These are phyloP conservation scores for Oscheius myriophilus DNA, from an alignment of 2,888 invertebrate species.

Conservation along the genomic window DNA sequence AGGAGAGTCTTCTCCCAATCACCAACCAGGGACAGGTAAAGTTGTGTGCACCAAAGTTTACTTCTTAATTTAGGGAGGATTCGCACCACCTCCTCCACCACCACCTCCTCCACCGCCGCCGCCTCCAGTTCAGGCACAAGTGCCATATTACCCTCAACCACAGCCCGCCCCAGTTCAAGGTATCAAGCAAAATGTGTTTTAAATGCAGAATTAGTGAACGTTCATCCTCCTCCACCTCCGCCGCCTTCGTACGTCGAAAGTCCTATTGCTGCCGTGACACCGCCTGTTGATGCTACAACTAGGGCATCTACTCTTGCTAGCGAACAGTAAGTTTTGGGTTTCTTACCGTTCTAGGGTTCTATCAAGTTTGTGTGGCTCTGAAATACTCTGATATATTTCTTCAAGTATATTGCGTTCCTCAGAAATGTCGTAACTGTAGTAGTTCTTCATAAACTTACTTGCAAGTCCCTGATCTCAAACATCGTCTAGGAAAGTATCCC, in stretches of 20 bases:
- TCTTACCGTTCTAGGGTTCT: not conserved
- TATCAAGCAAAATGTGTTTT: not conserved
- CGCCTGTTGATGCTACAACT: constrained; percentile 26
- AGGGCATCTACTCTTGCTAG: constrained; percentile 42
- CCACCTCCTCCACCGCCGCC: constrained; percentile 29
- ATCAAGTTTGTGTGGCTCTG: not conserved
- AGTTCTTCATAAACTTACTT: no score
- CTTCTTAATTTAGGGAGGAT: constrained; percentile 7
- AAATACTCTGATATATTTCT: no score
- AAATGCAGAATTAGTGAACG: not conserved
- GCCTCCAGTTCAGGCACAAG: constrained; percentile 1
- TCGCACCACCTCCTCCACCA: not conserved
- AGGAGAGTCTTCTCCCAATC: constrained; percentile 26
- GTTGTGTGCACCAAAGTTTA: not conserved
- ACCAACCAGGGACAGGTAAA: constrained; percentile 2
- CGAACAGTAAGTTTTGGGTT: constrained; percentile 35
- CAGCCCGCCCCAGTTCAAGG: not conserved
- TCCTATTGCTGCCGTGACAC: not conserved
- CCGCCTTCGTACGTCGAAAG: constrained; percentile 29
- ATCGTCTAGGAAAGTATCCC: no score
- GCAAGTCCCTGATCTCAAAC: no score
- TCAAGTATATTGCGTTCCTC: no score
- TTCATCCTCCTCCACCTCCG: constrained; percentile 34
- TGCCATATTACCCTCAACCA: not conserved
- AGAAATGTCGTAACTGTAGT: no score